Base-by-base conservation (phyloP, 2,888 invertebrate genomes). In the Calliphora vomitoria region DNA sequence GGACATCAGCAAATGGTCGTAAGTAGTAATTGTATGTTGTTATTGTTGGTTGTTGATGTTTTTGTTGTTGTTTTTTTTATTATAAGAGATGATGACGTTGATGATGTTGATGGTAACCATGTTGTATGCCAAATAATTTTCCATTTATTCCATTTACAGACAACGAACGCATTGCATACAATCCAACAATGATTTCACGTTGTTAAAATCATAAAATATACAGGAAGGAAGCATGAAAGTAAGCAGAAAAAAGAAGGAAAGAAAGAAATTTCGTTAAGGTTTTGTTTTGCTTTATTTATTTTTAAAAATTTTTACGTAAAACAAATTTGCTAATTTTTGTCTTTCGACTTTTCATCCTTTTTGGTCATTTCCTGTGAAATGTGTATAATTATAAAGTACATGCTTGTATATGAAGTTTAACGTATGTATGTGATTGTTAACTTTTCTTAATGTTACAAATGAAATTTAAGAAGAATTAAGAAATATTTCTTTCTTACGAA, bases 11-110 rank as follows among this genome's bases (percentile, higher is more conserved):
- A 82, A 79, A 53, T 53, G 20, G 44, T 47, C 66, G 76, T 60
- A 80, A 72, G 80, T 72, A 78, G 68, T 76, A 78, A 72, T 87
- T 83, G 69, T 71, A 11, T 35, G 64, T 71, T 31, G 50, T 68
- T 62, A 6, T 68, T 83, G 18, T 71, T 84, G n/a, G n/a, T n/a
- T n/a, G n/a, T n/a, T n/a, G n/a, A n/a, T n/a, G n/a, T n/a, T n/a
- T n/a, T n/a, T n/a, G 10, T 82, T 47, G 8, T 50, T 25, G n/a
- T 25, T 25, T 25, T 25, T 60, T 38, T 35, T 18, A 64, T 44
- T 10, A 53, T 8, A 76, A 76, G 8, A 50, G 47, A 35, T 64
- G 79, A 47, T 8, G 44, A 58, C 15, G 44, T 44, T 44, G 50
- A 66, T 64, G 47, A 80, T 80, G 76, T 60, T 78, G 62, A 50